These are phyloP conservation scores for Bufo gargarizans DNA, from an alignment of 2,113 vertebrate genomes.

Conservation along the genomic window DNA sequence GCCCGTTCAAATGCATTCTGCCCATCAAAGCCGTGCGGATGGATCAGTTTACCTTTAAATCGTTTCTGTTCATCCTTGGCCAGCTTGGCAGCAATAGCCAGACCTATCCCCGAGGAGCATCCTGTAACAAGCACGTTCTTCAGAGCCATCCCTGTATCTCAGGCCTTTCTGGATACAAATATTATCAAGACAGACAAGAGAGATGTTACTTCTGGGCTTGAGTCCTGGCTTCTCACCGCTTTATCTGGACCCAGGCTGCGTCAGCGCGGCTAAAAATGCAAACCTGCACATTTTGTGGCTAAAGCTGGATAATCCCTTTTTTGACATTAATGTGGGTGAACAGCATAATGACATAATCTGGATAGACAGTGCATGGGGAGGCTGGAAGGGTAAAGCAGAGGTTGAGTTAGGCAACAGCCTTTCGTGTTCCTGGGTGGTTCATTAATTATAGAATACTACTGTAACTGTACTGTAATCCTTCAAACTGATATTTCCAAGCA, in stretches of 20 bases:
- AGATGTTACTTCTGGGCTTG: constrained; percentile 27
- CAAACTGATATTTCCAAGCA: neutral
- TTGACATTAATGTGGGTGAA: constrained; percentile 56
- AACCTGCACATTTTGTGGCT: constrained; percentile 63
- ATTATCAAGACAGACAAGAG: neutral
- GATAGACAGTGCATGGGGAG: neutral
- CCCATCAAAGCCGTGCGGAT: neutral
- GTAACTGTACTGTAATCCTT: neutral
- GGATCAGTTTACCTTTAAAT: constrained; percentile 79
- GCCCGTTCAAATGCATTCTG: neutral
- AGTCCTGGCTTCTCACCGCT: constrained; percentile 59
- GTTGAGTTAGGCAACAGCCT: constrained; percentile 9
- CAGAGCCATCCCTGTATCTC: constrained; percentile 70
- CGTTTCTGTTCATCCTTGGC: constrained; percentile 85
- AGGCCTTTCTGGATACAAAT: neutral
- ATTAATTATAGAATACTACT: neutral
- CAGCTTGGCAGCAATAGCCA: constrained; percentile 80
- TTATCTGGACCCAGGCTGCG: constrained; percentile 63
- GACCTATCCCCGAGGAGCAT: constrained; percentile 86
- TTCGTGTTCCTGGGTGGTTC: neutral
- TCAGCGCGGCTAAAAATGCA: constrained; percentile 66
- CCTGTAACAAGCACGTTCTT: constrained; percentile 86
- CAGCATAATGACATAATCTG: constrained; percentile 61
- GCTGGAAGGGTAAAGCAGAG: neutral
- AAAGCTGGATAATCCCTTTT: constrained; percentile 68